Conservation (phyloP, 1,140 invertebrate species). For the Papilio polytes region DNA sequence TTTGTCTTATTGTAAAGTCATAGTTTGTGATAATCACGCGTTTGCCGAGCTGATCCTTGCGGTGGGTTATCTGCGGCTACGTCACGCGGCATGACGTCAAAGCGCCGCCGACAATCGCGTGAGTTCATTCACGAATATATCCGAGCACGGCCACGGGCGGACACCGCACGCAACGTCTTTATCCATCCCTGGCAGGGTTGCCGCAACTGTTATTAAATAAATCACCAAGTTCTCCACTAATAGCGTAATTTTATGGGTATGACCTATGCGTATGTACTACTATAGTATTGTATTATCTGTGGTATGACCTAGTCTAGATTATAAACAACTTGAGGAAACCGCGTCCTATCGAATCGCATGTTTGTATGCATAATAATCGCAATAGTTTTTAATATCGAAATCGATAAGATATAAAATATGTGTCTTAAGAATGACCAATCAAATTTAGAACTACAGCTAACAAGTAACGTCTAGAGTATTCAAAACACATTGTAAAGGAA, state of each 20-base stretch:
- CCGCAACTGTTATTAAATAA: not conserved
- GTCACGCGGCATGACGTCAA: constrained; percentile 63
- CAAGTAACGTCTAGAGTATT: not conserved
- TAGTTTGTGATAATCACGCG: constrained; percentile 4
- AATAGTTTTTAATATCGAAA: not conserved
- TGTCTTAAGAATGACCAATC: not conserved
- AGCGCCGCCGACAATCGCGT: constrained; percentile 51
- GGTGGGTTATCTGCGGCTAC: constrained; percentile 51
- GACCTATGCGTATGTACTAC: not conserved
- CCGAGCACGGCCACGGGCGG: constrained; percentile 60
- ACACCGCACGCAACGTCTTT: constrained; percentile 41
- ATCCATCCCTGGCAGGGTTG: constrained; percentile 36
- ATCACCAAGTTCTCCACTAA: constrained; percentile 22
- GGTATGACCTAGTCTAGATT: not conserved
- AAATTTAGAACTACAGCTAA: not conserved
- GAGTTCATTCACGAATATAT: constrained; percentile 75
- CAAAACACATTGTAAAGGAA: not conserved
- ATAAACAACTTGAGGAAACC: not conserved
- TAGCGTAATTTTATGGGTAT: not conserved
- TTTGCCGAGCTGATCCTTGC: constrained; percentile 50
- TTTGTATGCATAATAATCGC: not conserved
- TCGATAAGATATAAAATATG: not conserved
- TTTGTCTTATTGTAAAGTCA: constrained; percentile 17
- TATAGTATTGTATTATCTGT: no score
- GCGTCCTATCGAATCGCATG: not conserved